These are phyloP conservation scores for Setophaga petechia DNA, from an alignment of 2,113 vertebrate genomes.

Conservation along the genomic window DNA sequence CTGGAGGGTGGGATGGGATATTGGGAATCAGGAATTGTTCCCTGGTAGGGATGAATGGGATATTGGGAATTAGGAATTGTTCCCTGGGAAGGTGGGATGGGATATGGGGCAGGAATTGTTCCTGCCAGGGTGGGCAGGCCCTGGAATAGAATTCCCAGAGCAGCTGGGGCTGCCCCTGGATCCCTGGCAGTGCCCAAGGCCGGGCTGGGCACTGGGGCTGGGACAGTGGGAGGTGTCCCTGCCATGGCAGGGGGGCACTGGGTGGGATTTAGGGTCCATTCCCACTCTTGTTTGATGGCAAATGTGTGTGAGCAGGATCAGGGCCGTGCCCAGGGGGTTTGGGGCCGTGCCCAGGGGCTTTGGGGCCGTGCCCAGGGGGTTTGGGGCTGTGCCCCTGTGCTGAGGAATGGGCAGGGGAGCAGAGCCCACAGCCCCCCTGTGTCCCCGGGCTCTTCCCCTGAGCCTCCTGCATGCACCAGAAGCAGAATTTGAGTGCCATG, in stretches of 20 bases:
- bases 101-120: not conserved
- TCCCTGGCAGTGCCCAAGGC: not conserved
- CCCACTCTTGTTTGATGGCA: not conserved
- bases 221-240: not conserved
- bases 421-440: not conserved
- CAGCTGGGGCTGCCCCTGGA: not conserved
- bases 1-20: accelerated
- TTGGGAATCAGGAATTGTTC: not conserved
- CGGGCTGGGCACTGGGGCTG: not conserved
- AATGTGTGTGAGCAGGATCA: accelerated
- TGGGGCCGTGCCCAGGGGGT: accelerated
- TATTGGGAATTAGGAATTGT: accelerated
- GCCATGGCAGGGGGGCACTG: not conserved
- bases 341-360: not conserved
- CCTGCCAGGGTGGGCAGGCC: accelerated
- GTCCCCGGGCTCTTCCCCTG: accelerated
- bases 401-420: not conserved
- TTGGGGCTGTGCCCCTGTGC: accelerated
- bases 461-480: accelerated
- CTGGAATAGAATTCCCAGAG: not conserved
- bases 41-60: not conserved
- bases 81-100: not conserved
- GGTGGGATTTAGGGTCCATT: accelerated
- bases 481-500: not conserved
- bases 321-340: accelerated